A percentile compares a stretch with the other conserved stretches of the same genome.
Conservation (phyloP, 2,113 vertebrate genomes). For the Paedocypris sp. region DNA sequence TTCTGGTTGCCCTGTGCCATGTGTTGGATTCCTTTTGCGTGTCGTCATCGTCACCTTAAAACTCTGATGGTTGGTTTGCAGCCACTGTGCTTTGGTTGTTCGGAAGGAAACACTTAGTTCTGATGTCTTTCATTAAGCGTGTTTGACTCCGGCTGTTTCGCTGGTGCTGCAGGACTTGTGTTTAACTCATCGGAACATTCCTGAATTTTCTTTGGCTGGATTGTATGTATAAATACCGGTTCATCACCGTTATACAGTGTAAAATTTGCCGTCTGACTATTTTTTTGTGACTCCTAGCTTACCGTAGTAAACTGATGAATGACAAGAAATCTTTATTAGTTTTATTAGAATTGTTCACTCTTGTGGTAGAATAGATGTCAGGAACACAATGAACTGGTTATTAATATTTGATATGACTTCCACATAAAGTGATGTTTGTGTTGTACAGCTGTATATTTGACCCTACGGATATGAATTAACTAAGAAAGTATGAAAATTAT, state of each 20-base stretch:
- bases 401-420: background rate
- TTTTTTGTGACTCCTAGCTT: too few species aligned
- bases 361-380: too few species aligned
- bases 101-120: constrained; percentile 10
- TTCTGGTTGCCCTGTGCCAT: background rate
- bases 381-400: background rate
- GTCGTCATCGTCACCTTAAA: background rate
- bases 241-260: too few species aligned
- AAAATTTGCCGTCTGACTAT: background rate
- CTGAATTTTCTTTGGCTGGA: background rate
- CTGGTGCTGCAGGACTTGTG: background rate
- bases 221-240: background rate
- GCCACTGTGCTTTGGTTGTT: background rate
- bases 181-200: background rate
- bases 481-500: too few species aligned
- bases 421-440: background rate
- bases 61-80: constrained; percentile 1
- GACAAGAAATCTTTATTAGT: too few species aligned
- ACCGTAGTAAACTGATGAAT: too few species aligned
- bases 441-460: background rate
- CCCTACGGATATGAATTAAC: too few species aligned
- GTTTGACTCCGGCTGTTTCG: constrained; percentile 15
- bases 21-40: constrained; percentile 6
- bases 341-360: too few species aligned
- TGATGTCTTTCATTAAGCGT: constrained; percentile 4